Percentiles rank a stretch among this genome's conserved stretches.
Conservation (phyloP, 2,797 vertebrate species). For the Triplophysa yarkandensis region DNA sequence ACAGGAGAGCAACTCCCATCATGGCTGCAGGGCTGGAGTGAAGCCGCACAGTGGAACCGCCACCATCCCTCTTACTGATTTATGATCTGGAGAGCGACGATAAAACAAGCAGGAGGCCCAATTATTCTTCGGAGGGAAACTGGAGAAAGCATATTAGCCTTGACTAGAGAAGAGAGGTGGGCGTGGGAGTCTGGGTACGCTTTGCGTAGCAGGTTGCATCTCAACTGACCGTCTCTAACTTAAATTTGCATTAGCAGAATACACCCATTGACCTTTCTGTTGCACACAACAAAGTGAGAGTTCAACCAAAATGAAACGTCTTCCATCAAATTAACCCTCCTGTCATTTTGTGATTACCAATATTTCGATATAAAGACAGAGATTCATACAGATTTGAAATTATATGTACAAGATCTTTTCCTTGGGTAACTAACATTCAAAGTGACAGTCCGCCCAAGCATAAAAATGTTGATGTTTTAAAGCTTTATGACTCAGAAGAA, state of each 20-base stretch:
- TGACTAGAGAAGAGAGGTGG: constrained; percentile 41
- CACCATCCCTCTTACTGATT: constrained; percentile 68
- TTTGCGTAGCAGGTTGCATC: constrained; percentile 1
- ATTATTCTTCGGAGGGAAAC: constrained; percentile 66
- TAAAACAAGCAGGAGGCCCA: constrained; percentile 61
- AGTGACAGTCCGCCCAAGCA: no score
- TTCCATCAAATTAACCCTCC: no score
- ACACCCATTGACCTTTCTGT: neutral
- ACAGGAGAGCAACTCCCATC: constrained; percentile 65
- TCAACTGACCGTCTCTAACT: neutral
- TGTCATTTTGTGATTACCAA: no score
- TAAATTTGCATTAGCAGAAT: neutral
- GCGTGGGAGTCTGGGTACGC: neutral
- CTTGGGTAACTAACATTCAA: no score
- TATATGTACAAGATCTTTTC: no score
- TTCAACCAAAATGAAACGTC: no score
- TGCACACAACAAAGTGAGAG: no score
- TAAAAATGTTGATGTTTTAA: no score
- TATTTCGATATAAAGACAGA: no score
- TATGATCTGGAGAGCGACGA: constrained; percentile 64
- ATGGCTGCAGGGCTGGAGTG: constrained; percentile 67
- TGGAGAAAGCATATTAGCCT: constrained; percentile 56
- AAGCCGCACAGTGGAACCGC: constrained; percentile 55
- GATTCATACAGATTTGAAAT: no score
- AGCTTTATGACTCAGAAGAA: no score